Conservation (phyloP, 2,888 invertebrate genomes). For the Prosopocoilus inquinatus region DNA sequence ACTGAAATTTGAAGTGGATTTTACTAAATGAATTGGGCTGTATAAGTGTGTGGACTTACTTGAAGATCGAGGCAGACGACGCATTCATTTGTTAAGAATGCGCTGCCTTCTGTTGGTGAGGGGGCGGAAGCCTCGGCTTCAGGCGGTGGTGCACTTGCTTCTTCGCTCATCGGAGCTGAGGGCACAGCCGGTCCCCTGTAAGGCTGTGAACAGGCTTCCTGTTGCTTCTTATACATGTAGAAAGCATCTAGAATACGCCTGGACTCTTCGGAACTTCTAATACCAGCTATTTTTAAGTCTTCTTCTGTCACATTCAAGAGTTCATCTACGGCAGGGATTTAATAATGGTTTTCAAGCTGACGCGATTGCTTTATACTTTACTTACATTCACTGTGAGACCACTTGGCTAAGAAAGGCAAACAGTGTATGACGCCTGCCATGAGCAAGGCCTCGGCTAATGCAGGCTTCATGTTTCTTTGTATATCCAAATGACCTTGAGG, state of each 20-base stretch:
- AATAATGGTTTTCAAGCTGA: neutral
- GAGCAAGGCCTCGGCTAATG: constrained; percentile 66
- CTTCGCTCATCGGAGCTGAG: constrained; percentile 29
- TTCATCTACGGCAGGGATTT: constrained; percentile 32
- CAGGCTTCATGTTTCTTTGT: constrained; percentile 63
- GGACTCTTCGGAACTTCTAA: constrained; percentile 58
- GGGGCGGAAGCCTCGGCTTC: neutral
- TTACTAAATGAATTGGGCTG: too few relatives aligned
- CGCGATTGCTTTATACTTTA: neutral
- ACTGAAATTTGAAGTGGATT: constrained; percentile 52
- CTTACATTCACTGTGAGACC: constrained; percentile 55
- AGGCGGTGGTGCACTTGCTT: constrained; percentile 40
- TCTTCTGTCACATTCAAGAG: constrained; percentile 56
- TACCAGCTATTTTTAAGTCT: constrained; percentile 59
- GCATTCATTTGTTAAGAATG: constrained; percentile 63
- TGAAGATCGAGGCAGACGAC: constrained; percentile 77
- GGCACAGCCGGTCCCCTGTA: constrained; percentile 3
- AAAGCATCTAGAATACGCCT: constrained; percentile 60
- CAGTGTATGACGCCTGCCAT: constrained; percentile 74
- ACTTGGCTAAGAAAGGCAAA: constrained; percentile 69
- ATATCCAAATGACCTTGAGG: constrained; percentile 65
- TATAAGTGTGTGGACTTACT: constrained; percentile 50
- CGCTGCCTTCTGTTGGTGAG: constrained; percentile 6
- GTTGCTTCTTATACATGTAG: constrained; percentile 11
- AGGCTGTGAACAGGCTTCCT: neutral